Evolutionary conservation across 1,140 invertebrate species (phyloP).

Genomic region (Leptinotarsa undecemlineata): DNA sequence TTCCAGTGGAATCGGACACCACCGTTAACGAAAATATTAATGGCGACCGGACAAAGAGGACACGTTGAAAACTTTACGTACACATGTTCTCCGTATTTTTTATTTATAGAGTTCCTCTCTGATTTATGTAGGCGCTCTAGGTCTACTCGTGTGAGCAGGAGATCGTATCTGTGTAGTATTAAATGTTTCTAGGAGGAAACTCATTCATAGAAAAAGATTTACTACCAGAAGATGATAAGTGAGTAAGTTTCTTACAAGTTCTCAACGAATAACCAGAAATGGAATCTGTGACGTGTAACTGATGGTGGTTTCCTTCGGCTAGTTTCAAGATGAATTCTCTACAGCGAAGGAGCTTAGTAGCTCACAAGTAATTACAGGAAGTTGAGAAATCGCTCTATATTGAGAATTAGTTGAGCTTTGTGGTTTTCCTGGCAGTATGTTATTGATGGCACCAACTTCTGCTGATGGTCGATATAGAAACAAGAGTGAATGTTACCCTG

Average conservation of each 20-base stretch:
- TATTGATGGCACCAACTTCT: too few relatives aligned
- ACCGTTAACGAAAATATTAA: slow-evolving; percentile 8
- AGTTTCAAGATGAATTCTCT: too few relatives aligned
- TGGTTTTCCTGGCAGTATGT: too few relatives aligned
- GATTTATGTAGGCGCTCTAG: not conserved
- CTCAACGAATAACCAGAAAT: not conserved
- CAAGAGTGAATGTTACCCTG: too few relatives aligned
- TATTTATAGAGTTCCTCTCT: slow-evolving; percentile 6
- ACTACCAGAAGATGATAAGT: not conserved
- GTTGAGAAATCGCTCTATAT: too few relatives aligned
- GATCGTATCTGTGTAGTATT: slow-evolving; percentile 2
- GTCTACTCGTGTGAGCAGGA: not conserved
- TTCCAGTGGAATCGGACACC: slow-evolving; percentile 3
- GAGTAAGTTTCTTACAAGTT: not conserved
- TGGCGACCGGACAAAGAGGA: slow-evolving; percentile 4
- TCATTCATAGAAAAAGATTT: not conserved
- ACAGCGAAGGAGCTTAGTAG: too few relatives aligned
- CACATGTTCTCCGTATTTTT: slow-evolving; percentile 4
- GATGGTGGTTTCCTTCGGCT: not conserved
- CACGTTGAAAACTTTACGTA: not conserved
- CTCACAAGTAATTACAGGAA: too few relatives aligned
- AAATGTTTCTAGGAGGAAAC: not conserved
- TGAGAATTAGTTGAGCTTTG: too few relatives aligned
- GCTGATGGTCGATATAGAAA: too few relatives aligned
- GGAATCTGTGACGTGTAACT: not conserved